phyloP scores from a whole-genome alignment of 2,113 vertebrate genomes.

The Beaufortia kweichowensis region DNA sequence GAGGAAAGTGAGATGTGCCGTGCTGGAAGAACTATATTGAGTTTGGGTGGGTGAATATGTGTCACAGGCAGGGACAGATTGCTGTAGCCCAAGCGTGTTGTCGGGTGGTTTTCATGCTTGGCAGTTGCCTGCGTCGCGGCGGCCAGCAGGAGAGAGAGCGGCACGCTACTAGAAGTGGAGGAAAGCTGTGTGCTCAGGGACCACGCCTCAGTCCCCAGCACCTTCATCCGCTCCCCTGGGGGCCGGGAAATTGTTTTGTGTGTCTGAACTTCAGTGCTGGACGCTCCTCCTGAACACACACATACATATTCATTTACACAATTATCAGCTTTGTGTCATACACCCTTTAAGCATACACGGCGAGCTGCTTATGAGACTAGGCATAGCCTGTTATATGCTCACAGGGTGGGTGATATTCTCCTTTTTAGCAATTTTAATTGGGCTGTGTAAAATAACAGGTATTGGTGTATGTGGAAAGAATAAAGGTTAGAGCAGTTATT shows the following conservation, averaged over 20 bases:
- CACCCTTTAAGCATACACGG: conserved; percentile 19
- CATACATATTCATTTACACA: conserved; percentile 34
- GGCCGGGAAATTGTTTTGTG: conserved; percentile 61
- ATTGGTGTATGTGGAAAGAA: conserved; percentile 25
- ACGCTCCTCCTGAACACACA: conserved; percentile 42
- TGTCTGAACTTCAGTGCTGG: conserved; percentile 24
- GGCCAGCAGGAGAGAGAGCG: conserved; percentile 42
- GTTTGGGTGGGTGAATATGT: conserved; percentile 4
- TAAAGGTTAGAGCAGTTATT: conserved; percentile 33
- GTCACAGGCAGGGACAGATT: conserved; percentile 35
- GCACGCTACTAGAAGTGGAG: conserved; percentile 55
- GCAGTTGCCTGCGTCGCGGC: conserved; percentile 25
- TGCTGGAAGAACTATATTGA: conserved; percentile 21
- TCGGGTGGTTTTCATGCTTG: conserved; percentile 35
- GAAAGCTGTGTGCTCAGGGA: conserved; percentile 31
- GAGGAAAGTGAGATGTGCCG: conserved; percentile 13
- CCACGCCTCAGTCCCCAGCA: conserved; percentile 29
- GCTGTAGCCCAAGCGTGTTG: conserved; percentile 28
- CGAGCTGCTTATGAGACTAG: conserved; percentile 39
- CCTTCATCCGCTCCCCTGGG: conserved; percentile 47
- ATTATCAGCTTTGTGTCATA: conserved; percentile 22
- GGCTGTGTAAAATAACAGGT: conserved; percentile 34
- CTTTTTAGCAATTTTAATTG: conserved; percentile 50
- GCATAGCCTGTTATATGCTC: conserved; percentile 28
- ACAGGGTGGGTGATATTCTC: conserved; percentile 35